Evolutionary conservation across 92 coral and sea anemone genomes (phyloP), one percentile per base, ranked within the genome.

Genomic region (Palythoa heliodiscus): DNA sequence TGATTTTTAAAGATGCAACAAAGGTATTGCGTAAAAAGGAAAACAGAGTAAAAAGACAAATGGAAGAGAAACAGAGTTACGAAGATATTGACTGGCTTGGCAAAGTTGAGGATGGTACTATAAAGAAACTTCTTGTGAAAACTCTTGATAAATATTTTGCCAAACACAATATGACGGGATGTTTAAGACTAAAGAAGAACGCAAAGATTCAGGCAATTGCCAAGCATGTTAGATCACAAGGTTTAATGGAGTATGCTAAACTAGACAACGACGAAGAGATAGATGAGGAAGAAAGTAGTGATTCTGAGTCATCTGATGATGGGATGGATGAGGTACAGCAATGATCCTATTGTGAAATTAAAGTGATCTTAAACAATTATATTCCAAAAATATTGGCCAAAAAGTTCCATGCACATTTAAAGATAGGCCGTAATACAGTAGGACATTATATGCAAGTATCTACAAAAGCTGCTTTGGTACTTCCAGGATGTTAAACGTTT

Each of bases 81-180:
- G 87, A 55, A 16, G 82, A 85, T 82, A 58, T 85, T 61, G 88
- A 85, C 82, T 74, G 82, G 82, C 25, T 43, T 74, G 43, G 82
- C 38, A 58, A 74, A 5, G 76, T 74, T 57, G 88, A 72, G 48
- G 19, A 39, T 72, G 78, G 78, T 37, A 35, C 73, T 20, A 72
- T 83, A 22, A 83, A 53, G 57, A 74, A 85, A 82, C 82, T 85
- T 57, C 54, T 37, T 48, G 83, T 61, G 17, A 16, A 25, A 24
- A 85, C 61, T 29, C 52, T 85, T 13, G 76, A 85, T 75, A 75
- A 85, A n/a, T 85, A 85, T 85, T 60, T 60, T 60, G 68, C 68
- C 68, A 60, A 60, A 60, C 68, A 60, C 68, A 60, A 60, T 60
- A 60, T 60, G 68, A 60, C 68, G 25, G 68, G 68, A 60, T 60